Base-by-base conservation (phyloP, 2,888 invertebrate genomes). In the Eupithecia centaureata region DNA sequence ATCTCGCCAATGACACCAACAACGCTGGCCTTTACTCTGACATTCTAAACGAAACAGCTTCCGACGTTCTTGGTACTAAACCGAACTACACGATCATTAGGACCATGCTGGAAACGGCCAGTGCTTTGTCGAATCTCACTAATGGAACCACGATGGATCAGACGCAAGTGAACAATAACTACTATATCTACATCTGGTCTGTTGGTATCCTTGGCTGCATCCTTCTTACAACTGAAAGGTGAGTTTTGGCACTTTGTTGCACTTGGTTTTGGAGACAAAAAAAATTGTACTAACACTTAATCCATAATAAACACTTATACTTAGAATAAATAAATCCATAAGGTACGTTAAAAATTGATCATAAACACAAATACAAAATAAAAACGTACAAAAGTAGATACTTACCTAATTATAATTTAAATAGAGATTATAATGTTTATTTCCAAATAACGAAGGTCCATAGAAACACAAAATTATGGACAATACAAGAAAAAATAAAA, bases 101-200 rank as follows among this genome's bases (percentile, higher is more conserved):
- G 10, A 87, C 86, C 0, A 81, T 88, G 68, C 66, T 88, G 47
- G 85, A 84, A 57, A 89, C 89, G 0, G 84, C 81, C 0, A 68
- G 85, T 0, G 75, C 85, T 0, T 80, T 89, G 60, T 83, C 87
- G 59, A 82, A 86, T 61, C 78, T 89, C 1, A 81, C 77, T 2
- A 73, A 87, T 59, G 80, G 88, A 1, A 82, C 78, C 2, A 74
- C 73, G 4, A n/a, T 76, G 2, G 79, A 79, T 8, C 71, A 77
- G 33, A 42, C 78, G 74, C 71, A 71, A 51, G 51, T 89, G 63
- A 86, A 89, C 63, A 83, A 91, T 72, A 70, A 78, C 0, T 89
- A 73, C 66, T 93, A 89, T 73, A 94, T 95, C 76, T 93, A 93
- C 72, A 87, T 96, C 67, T 96, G 96, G 88, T 94, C 94, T 0